Evolutionary conservation across 2,888 invertebrate species (phyloP), one percentile per base, ranked within the genome.

Genomic region (Pammene fasciana): DNA sequence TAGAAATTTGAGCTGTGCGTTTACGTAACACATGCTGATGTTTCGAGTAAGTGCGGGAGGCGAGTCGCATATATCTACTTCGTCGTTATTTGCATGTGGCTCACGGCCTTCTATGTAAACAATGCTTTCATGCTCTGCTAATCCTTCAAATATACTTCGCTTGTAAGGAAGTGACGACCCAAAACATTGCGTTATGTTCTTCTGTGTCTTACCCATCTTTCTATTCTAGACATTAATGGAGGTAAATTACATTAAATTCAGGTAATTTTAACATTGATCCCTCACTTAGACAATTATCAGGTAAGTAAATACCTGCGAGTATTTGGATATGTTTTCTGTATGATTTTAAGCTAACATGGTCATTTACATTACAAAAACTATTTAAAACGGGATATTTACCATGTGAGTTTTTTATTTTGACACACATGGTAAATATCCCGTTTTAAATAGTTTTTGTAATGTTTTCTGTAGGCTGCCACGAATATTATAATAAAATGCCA

Each of bases 1-100:
- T 67, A 72, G 75, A 76, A 75, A 79, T 74, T 71, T 65, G 67
- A 76, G 71, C 54, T 64, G 26, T 34, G 16, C 50, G 43, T 68
- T 64, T 68, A 64, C 57, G 64, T 64, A 68, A 64, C n/a, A n/a
- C 18, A 6, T n/a, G 41, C 48, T 54, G 62, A 48, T 46, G 61
- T 50, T 56, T 68, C 62, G n/a, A 56, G 34, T 48, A 48, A 16
- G 34, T 57, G 41, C 38, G 34, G 16, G 48, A 64, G 50, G 41
- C n/a, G 18, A 41, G 18, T 62, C 50, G 38, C 50, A 9, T 50
- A 26, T 26, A 26, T 4, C 18, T 41, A 52, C 41, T 41, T 7
- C 18, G 52, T 16, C 50, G 50, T 62, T 18, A 50, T 62, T 62
- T 50, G 38, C 50, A 68, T 64, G 62, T 50, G 34, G 50, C 45